Conservation (phyloP, 1,140 invertebrate species). For the Myzus persicae region DNA sequence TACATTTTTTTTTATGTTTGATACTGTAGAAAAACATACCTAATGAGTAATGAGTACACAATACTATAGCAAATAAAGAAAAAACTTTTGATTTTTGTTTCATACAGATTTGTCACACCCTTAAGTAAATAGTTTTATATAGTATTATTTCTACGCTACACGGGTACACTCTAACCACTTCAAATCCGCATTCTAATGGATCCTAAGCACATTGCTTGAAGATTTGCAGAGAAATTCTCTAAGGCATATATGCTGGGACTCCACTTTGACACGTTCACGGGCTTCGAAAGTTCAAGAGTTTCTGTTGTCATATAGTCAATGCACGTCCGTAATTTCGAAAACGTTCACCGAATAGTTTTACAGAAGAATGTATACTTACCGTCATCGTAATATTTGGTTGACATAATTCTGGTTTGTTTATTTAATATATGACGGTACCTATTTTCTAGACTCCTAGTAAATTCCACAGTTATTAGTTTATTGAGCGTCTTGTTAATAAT, state of each 20-base stretch:
- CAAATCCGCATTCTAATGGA: conserved; percentile 11
- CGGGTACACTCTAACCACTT: background rate
- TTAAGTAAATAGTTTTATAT: conserved; percentile 10
- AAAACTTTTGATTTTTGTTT: background rate
- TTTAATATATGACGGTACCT: background rate
- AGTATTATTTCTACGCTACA: background rate
- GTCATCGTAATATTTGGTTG: background rate
- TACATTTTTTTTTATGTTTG: background rate
- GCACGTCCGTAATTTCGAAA: background rate
- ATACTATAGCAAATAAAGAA: background rate
- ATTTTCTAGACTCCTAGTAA: background rate
- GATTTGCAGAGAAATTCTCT: background rate
- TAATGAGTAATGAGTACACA: background rate
- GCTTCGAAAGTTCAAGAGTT: conserved; percentile 26
- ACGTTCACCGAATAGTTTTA: conserved; percentile 23
- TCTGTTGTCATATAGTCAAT: background rate
- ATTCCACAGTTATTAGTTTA: background rate
- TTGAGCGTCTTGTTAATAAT: background rate
- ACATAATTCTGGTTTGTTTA: background rate
- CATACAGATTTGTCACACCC: background rate
- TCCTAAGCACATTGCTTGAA: background rate
- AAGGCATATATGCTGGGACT: background rate
- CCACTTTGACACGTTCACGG: conserved; percentile 36
- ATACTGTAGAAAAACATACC: background rate
- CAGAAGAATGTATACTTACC: background rate